Evolutionary conservation across 2,797 vertebrate species (phyloP), one percentile per base, ranked within the genome.

Genomic region (Moxostoma hubbsi): DNA sequence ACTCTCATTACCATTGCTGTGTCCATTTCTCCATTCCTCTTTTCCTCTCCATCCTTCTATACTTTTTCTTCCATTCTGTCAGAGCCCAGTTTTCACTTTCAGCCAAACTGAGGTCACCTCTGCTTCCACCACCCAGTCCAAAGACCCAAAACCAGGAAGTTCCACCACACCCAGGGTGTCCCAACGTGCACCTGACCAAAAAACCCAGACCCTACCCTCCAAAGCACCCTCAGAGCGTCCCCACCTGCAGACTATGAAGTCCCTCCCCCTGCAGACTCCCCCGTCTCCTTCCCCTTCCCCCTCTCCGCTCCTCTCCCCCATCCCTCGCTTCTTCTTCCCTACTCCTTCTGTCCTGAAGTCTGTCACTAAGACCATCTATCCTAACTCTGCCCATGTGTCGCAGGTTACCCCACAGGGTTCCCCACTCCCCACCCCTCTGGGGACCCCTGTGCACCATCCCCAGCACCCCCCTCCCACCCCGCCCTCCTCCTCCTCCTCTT

Each of bases 161-260:
- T 78, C 86, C 81, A 82, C 84, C 87, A 79, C 87, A 82, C 80
- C 92, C 73, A 88, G 93, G 81, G 92, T 81, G 0, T 64, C 85
- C 83, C 93, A 90, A 68, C 89, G 86, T 0, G 15, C 51, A 47
- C 91, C 82, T 47, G 89, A 95, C 89, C 89, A 92, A 82, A 97
- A 97, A 95, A 97, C 96, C 69, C 95, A 97, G 93, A 97, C 96
- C 76, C 91, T 97, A 85, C 96, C 94, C 76, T 89, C 95, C 85
- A 95, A 96, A 86, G 91, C 92, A 84, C 93, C 92, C n/a, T 86
- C 92, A 16, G 95, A 96, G 7, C 95, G 95, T 2, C 91, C 91
- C 54, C 88, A 93, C 64, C 94, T 96, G 74, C 93, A 96, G 85
- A 89, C 95, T 85, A 95, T 95, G 90, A 95, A 95, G 92, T 95